These are phyloP conservation scores for Agrochola macilenta DNA, from an alignment of 2,888 invertebrate species.

Conservation along the genomic window DNA sequence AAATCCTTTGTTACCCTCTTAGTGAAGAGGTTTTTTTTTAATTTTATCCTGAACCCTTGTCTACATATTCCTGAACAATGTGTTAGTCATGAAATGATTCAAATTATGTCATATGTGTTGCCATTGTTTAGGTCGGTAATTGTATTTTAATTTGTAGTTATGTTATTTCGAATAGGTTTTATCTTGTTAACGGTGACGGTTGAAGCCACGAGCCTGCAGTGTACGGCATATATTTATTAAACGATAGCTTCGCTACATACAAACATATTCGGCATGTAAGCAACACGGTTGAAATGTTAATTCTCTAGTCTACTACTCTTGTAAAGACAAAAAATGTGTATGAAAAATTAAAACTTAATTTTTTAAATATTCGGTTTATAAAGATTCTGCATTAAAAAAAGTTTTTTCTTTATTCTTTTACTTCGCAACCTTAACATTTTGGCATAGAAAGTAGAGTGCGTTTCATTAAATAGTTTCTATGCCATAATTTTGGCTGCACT, in stretches of 20 bases:
- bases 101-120: slow-evolving; percentile 86
- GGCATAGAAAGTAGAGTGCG: no score
- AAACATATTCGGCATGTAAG: slow-evolving; percentile 80
- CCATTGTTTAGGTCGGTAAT: slow-evolving; percentile 87
- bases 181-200: slow-evolving; percentile 78
- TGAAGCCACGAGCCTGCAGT: slow-evolving; percentile 66
- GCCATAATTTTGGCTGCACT: no score
- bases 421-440: background rate
- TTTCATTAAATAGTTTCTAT: no score
- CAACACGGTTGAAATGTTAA: slow-evolving; percentile 86
- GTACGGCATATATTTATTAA: slow-evolving; percentile 73
- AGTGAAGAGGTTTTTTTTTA: slow-evolving; percentile 50
- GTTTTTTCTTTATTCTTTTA: slow-evolving; percentile 72
- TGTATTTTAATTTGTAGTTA: slow-evolving; percentile 76
- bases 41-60: slow-evolving; percentile 50
- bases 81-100: slow-evolving; percentile 83
- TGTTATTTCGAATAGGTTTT: slow-evolving; percentile 79
- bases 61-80: slow-evolving; percentile 81
- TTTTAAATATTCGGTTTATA: slow-evolving; percentile 89
- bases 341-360: slow-evolving; percentile 86
- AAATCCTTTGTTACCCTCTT: slow-evolving; percentile 62
- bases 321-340: slow-evolving; percentile 89
- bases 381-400: slow-evolving; percentile 85
- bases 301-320: slow-evolving; percentile 90
- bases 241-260: slow-evolving; percentile 81